A percentile compares a stretch with the other conserved stretches of the same genome.
phyloP scores from a whole-genome alignment of 2,888 invertebrate genomes.

The Trachelus tabidus region DNA sequence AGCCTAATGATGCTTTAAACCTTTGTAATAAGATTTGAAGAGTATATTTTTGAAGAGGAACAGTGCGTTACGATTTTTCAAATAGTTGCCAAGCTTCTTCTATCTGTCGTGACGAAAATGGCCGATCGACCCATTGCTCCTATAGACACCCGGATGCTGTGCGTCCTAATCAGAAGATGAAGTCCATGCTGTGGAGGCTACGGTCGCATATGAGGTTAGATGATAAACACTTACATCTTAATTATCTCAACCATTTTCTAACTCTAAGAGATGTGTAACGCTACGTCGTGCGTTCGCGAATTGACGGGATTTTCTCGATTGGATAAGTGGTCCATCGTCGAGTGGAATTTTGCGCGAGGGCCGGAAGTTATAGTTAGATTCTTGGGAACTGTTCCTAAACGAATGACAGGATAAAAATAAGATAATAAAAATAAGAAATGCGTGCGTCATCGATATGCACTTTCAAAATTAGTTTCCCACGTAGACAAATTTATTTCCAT shows the following conservation, averaged over 20 bases:
- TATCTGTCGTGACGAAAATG: neutral
- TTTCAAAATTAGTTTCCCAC: too few relatives aligned
- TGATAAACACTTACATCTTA: neutral
- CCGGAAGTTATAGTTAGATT: neutral
- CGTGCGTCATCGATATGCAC: too few relatives aligned
- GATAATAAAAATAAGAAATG: too few relatives aligned
- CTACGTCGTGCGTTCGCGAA: neutral
- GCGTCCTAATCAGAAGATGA: neutral
- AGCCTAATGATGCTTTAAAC: too few relatives aligned
- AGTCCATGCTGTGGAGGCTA: neutral
- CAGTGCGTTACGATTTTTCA: too few relatives aligned
- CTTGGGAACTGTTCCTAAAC: neutral
- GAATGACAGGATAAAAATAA: neutral
- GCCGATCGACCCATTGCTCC: neutral
- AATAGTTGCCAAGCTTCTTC: neutral
- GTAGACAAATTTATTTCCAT: too few relatives aligned
- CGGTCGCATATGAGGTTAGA: neutral
- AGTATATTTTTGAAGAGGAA: too few relatives aligned
- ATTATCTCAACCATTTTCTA: neutral
- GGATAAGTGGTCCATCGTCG: neutral
- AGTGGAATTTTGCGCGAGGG: neutral
- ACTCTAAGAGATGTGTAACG: neutral
- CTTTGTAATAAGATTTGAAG: too few relatives aligned
- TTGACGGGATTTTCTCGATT: neutral
- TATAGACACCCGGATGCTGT: neutral